Evolutionary conservation across 2,888 invertebrate genomes (phyloP).

Genomic region (Volucella inflata): DNA sequence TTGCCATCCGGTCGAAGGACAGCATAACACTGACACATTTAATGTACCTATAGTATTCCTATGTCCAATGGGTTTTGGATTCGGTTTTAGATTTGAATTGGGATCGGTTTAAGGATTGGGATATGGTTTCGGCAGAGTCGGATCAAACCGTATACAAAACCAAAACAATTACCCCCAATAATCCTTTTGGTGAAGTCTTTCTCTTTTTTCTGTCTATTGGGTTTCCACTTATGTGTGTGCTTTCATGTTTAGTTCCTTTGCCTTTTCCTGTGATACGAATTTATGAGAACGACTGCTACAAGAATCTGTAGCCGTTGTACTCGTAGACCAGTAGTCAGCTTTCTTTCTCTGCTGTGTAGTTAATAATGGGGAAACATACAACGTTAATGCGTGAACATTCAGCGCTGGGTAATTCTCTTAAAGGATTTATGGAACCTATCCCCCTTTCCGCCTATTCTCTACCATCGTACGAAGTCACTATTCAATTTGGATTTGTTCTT

Average conservation of each 20-base stretch:
- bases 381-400: conserved; percentile 69
- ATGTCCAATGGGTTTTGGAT: not conserved
- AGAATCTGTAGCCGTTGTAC: not conserved
- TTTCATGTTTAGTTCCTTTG: not conserved
- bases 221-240: conserved; percentile 13
- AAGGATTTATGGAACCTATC: conserved; percentile 57
- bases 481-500: conserved; percentile 34
- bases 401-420: conserved; percentile 47
- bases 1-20: conserved; percentile 36
- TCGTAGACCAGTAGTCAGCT: not conserved
- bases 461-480: conserved; percentile 28
- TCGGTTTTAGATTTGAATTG: not conserved
- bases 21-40: conserved; percentile 27
- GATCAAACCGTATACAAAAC: not conserved
- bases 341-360: conserved; percentile 19
- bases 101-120: not conserved
- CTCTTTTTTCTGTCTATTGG: conserved; percentile 21
- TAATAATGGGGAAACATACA: conserved; percentile 45
- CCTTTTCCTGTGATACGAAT: conserved; percentile 10
- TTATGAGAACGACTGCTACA: not conserved
- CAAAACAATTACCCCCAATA: conserved; percentile 65
- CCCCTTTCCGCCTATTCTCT: conserved; percentile 11
- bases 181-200: conserved; percentile 57
- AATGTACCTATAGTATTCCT: conserved; percentile 27
- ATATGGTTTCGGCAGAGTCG: conserved; percentile 22